Percentiles rank a stretch among this genome's conserved stretches.
These are phyloP conservation scores for Agriopis leucophaearia DNA, from an alignment of 2,888 invertebrate genomes.

Conservation along the genomic window DNA sequence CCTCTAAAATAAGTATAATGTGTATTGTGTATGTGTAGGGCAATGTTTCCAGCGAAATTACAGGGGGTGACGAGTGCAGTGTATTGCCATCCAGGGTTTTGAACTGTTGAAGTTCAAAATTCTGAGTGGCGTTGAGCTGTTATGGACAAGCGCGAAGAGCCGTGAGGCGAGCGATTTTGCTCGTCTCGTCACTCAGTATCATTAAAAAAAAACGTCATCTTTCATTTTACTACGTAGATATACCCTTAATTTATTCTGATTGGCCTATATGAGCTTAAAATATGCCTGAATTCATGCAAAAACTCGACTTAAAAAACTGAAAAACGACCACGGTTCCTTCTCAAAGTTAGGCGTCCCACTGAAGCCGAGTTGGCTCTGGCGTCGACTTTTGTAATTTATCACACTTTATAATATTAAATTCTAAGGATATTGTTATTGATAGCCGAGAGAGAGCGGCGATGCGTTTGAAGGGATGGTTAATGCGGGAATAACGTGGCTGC, in stretches of 20 bases:
- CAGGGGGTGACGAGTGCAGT: too few species aligned
- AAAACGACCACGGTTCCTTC: constrained; percentile 8
- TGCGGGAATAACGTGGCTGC: constrained; percentile 10
- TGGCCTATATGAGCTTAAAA: background rate
- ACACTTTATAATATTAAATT: constrained; percentile 46
- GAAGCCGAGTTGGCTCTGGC: constrained; percentile 16
- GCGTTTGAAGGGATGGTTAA: constrained; percentile 28
- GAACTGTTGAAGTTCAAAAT: too few species aligned
- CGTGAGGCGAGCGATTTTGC: too few species aligned
- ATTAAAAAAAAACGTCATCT: too few species aligned
- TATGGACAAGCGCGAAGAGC: too few species aligned
- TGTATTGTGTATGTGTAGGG: too few species aligned
- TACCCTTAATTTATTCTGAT: background rate
- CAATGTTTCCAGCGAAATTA: too few species aligned
- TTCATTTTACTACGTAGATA: background rate
- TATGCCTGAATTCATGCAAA: background rate
- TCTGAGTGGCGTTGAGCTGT: too few species aligned
- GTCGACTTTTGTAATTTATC: constrained; percentile 43
- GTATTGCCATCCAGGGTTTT: too few species aligned
- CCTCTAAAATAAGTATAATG: too few species aligned
- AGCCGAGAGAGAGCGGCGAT: constrained; percentile 21
- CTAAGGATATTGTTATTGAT: constrained; percentile 42
- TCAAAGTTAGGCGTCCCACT: constrained; percentile 14
- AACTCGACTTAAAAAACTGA: background rate
- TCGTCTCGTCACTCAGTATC: too few species aligned